Evolutionary conservation across 2,113 vertebrate species (phyloP).

Genomic region (Planiliza haematocheilus): DNA sequence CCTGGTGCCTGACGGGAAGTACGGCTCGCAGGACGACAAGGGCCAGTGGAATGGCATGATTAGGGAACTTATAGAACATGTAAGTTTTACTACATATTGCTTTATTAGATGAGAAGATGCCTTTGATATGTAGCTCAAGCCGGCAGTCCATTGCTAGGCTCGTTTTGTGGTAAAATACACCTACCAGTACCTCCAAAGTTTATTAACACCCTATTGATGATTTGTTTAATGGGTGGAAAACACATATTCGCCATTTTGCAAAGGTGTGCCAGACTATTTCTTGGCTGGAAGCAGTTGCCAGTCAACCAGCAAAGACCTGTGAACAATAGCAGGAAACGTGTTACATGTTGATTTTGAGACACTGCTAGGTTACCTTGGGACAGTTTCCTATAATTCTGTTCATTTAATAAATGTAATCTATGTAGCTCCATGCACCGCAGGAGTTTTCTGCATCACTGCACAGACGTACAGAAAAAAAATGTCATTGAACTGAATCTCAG

Average conservation of each 20-base stretch:
- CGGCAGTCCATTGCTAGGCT: not conserved
- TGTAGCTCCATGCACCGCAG: not conserved
- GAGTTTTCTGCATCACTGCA: constrained; percentile 17
- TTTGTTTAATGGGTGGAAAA: constrained; percentile 18
- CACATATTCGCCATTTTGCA: not conserved
- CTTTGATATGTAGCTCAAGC: not conserved
- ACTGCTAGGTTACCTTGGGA: not conserved
- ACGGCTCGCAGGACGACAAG: constrained; percentile 97
- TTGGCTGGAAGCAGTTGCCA: constrained; percentile 9
- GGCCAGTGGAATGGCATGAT: constrained; percentile 99
- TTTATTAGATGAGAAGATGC: not conserved
- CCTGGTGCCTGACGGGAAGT: constrained; percentile 94
- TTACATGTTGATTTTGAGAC: not conserved
- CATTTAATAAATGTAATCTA: not conserved
- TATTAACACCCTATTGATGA: not conserved
- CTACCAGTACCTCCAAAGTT: not conserved
- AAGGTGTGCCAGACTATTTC: not conserved
- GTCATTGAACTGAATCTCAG: constrained; percentile 22
- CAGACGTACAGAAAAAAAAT: constrained; percentile 30
- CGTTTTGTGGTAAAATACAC: not conserved
- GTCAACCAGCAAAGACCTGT: constrained; percentile 5
- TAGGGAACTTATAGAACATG: constrained; percentile 97
- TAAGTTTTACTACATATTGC: constrained; percentile 82
- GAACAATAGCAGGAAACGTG: not conserved
- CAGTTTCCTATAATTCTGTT: too few relatives aligned